Conservation (phyloP, 2,797 vertebrate genomes). For the Iguana delicatissima region DNA sequence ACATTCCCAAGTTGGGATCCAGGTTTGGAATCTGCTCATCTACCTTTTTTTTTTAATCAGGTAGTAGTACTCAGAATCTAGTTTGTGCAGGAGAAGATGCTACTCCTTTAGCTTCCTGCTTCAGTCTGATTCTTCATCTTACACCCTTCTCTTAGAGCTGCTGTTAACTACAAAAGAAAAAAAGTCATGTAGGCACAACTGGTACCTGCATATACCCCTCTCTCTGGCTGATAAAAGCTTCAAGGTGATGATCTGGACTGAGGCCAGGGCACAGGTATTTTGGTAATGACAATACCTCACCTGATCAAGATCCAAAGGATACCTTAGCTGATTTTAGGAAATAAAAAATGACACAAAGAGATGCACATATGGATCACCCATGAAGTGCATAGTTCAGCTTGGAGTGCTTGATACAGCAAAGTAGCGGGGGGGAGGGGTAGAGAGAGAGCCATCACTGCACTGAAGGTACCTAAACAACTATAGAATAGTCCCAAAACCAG, state of each 20-base stretch:
- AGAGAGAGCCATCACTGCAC: not conserved
- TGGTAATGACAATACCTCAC: not conserved
- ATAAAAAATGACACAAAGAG: not conserved
- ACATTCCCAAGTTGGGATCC: not conserved
- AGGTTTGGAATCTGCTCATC: too few species aligned
- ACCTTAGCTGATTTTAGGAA: not conserved
- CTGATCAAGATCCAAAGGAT: not conserved
- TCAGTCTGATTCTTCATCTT: not conserved
- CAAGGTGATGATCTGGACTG: not conserved
- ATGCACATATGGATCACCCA: not conserved
- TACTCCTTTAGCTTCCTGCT: not conserved
- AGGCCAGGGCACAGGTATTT: not conserved
- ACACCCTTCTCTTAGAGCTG: not conserved
- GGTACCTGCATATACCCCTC: not conserved
- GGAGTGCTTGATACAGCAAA: not conserved
- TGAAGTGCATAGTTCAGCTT: not conserved
- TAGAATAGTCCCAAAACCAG: not conserved
- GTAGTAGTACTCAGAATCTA: not conserved
- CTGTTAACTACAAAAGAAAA: not conserved
- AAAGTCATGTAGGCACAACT: not conserved
- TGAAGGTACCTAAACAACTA: not conserved
- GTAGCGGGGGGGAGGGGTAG: too few species aligned
- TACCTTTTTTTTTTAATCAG: too few species aligned
- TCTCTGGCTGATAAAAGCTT: not conserved
- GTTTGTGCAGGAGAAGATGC: not conserved